Conservation (phyloP, 2,113 vertebrate genomes). For the Serinus canaria region DNA sequence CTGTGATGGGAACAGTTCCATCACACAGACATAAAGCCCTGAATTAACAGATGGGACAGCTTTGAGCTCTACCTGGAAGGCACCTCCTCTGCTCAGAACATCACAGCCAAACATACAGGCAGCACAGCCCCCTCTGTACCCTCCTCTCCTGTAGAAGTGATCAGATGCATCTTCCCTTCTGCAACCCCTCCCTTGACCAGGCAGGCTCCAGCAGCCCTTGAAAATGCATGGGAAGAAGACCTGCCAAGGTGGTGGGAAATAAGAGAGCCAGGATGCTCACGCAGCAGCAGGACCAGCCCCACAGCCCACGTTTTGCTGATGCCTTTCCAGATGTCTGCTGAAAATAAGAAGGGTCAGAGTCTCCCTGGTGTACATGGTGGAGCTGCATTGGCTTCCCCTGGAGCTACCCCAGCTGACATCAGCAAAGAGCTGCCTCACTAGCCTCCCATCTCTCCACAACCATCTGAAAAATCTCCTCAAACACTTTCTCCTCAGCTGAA, state of each 20-base stretch:
- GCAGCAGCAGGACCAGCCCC: background rate
- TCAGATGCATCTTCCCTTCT: background rate
- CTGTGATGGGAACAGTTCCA: background rate
- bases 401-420: background rate
- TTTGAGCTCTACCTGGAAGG: background rate
- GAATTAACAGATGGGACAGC: background rate
- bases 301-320: background rate
- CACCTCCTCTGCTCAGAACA: background rate
- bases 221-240: background rate
- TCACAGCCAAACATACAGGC: background rate
- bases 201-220: background rate
- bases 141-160: background rate
- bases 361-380: background rate
- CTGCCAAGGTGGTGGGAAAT: background rate
- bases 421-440: background rate
- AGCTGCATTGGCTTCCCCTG: background rate
- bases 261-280: background rate
- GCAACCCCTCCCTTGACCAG: background rate
- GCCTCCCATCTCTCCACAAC: background rate
- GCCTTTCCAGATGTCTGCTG: background rate
- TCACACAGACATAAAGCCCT: background rate
- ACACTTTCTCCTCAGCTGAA: background rate
- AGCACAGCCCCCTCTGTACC: background rate
- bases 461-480: slow-evolving; percentile 15
- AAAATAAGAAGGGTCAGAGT: background rate